Evolutionary conservation across 2,797 vertebrate genomes (phyloP), one percentile per base, ranked within the genome.

Genomic region (Enteromius fasciolatus): DNA sequence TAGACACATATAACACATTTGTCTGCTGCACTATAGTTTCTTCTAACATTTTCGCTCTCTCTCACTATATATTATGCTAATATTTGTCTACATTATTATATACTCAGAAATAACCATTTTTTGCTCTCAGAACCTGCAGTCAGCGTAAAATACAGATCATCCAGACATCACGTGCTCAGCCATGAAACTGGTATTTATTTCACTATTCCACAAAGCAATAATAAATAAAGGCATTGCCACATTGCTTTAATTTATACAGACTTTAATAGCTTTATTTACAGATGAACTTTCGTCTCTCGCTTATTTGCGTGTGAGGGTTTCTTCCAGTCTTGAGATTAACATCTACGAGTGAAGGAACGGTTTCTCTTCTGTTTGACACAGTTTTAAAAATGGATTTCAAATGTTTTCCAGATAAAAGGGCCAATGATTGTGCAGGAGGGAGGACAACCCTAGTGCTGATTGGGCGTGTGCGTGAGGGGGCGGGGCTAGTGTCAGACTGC

Each of bases 191-290:
- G 44, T 44, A 72, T 87, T 85, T 83, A 85, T 83, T 85, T 86
- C 78, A 81, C 31, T 57, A 14, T 68, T 84, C 52, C 83, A 84
- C 82, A 87, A 85, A 85, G 84, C 70, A 86, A 82, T 85, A 84
- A 88, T 87, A 87, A 87, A 87, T 87, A 87, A 87, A 83, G 87
- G 91, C 84, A 92, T 94, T 94, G 95, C 93, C 95, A 94, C 95
- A 95, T 93, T 93, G 93, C 93, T 89, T 90, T 92, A 92, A 97
- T 98, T 98, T 98, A 99, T 97, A 99, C 96, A 97, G 96, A 98
- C 92, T 97, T 99, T 96, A 97, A 97, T 97, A 97, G 96, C 96
- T 98, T 97, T 99, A 99, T 99, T 98, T 99, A 99, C 97, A 99
- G 95, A 97, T 97, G 95, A 94, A 91, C 91, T 89, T 82, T 88